Evolutionary conservation across 1,140 invertebrate genomes (phyloP).

Genomic region (Homarus americanus): DNA sequence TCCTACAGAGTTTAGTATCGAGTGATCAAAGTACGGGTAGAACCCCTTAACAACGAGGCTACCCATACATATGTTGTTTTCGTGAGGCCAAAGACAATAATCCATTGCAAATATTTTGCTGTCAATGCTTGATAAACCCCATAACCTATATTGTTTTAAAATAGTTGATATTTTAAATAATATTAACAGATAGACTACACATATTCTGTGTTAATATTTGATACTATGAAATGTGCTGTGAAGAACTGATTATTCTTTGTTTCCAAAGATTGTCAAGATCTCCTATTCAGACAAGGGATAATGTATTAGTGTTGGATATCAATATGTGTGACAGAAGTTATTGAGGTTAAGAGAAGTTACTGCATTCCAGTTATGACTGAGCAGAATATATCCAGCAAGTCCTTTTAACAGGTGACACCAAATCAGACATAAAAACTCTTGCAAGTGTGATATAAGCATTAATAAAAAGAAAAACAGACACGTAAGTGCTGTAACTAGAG

Average conservation of each 20-base stretch:
- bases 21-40: slow-evolving; percentile 72
- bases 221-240: slow-evolving; percentile 69
- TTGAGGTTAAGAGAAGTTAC: slow-evolving; percentile 30
- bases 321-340: slow-evolving; percentile 44
- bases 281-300: slow-evolving; percentile 54
- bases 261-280: slow-evolving; percentile 71
- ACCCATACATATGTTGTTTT: slow-evolving; percentile 60
- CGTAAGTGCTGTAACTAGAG: slow-evolving; percentile 38
- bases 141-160: slow-evolving; percentile 62
- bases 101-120: slow-evolving; percentile 71
- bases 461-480: slow-evolving; percentile 9
- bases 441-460: slow-evolving; percentile 64
- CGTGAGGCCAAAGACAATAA: slow-evolving; percentile 70
- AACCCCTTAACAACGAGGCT: slow-evolving; percentile 55
- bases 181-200: slow-evolving; percentile 49
- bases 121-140: slow-evolving; percentile 66
- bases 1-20: slow-evolving; percentile 69
- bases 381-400: slow-evolving; percentile 15
- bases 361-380: slow-evolving; percentile 65
- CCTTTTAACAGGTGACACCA: slow-evolving; percentile 32
- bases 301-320: slow-evolving; percentile 51
- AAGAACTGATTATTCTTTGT: slow-evolving; percentile 58
- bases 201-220: slow-evolving; percentile 51
- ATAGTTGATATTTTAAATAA: slow-evolving; percentile 61
- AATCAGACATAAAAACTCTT: slow-evolving; percentile 34